Percentiles rank a stretch among this genome's conserved stretches.
Evolutionary conservation across 2,888 invertebrate genomes (phyloP).

Genomic region (Coelogynopora nodosa): DNA sequence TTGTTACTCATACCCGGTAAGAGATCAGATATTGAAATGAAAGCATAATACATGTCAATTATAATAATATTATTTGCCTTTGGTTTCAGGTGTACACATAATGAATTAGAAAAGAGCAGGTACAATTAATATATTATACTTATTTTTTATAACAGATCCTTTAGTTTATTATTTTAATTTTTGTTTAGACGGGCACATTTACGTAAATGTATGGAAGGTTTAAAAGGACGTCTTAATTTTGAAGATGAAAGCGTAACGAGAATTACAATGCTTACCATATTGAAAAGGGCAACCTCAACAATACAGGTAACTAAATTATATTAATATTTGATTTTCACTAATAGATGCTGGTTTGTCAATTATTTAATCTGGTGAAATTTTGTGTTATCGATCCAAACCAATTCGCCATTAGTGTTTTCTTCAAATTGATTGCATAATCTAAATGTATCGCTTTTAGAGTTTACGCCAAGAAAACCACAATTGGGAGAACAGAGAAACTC

Average conservation of each 20-base stretch:
- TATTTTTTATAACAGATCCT: not conserved
- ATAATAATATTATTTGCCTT: not conserved
- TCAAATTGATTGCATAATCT: too few species aligned
- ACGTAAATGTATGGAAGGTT: slow-evolving; percentile 36
- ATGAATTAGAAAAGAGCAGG: slow-evolving; percentile 28
- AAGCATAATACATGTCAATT: not conserved
- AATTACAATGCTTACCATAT: slow-evolving; percentile 38
- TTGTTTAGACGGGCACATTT: slow-evolving; percentile 27
- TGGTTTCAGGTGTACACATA: slow-evolving; percentile 20
- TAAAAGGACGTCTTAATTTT: slow-evolving; percentile 31
- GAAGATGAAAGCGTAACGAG: slow-evolving; percentile 29
- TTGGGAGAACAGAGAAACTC: slow-evolving; percentile 14
- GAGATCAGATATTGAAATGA: not conserved
- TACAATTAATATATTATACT: not conserved
- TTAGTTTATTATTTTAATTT: not conserved
- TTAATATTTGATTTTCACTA: not conserved
- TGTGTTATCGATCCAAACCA: too few species aligned
- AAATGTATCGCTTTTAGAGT: not conserved
- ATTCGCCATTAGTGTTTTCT: too few species aligned
- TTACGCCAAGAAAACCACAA: not conserved
- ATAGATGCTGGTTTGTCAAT: too few species aligned
- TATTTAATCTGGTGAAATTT: too few species aligned
- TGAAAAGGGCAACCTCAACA: slow-evolving; percentile 33
- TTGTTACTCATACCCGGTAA: slow-evolving; percentile 6
- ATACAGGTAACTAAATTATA: slow-evolving; percentile 27